Conservation (phyloP, 2,113 vertebrate genomes). For the Gavialis gangeticus region DNA sequence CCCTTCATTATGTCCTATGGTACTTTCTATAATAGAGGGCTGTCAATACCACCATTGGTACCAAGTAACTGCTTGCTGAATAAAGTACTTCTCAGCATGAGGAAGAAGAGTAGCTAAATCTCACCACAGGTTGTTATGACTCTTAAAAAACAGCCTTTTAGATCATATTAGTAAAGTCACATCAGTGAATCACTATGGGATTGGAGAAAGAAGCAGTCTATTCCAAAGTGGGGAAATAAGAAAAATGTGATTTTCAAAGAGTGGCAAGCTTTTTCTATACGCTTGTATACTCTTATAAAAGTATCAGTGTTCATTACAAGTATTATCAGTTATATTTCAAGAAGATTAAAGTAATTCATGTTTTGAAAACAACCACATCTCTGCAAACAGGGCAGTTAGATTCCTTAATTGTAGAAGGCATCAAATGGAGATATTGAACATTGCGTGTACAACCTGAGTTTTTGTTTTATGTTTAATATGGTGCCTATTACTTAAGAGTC, state of each 20-base stretch:
- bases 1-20: too few species aligned
- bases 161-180: background rate
- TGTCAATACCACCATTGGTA: background rate
- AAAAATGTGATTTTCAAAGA: background rate
- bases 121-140: background rate
- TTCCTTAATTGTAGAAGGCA: background rate
- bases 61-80: background rate
- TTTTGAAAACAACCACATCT: background rate
- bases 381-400: background rate
- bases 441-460: background rate
- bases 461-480: background rate
- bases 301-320: background rate
- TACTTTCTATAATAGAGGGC: background rate
- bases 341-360: background rate
- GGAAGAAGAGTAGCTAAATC: background rate
- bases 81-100: background rate
- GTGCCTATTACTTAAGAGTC: background rate
- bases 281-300: background rate
- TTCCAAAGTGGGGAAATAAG: background rate
- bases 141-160: background rate
- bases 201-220: background rate
- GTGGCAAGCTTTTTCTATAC: background rate
- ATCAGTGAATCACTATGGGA: background rate
- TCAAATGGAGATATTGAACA: background rate
- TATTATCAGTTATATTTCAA: background rate